These are phyloP conservation scores for Phylloscopus collybita DNA, from an alignment of 2,797 vertebrate genomes.

Conservation along the genomic window DNA sequence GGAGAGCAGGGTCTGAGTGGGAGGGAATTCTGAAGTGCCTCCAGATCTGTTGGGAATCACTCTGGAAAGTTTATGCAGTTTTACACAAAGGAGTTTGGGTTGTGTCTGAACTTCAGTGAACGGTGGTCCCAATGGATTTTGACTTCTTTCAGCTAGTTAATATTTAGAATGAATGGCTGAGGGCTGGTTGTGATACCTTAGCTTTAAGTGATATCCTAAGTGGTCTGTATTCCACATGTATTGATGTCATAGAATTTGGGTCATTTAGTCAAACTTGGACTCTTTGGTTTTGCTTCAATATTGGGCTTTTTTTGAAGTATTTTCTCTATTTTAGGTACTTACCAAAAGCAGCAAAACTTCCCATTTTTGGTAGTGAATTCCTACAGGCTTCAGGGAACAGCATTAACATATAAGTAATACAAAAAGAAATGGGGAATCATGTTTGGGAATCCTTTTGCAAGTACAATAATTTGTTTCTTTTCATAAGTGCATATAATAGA, in stretches of 20 bases:
- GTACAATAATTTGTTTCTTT: background rate
- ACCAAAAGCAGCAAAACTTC: background rate
- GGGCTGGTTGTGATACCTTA: background rate
- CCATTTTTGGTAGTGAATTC: background rate
- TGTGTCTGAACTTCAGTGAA: background rate
- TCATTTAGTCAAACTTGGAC: background rate
- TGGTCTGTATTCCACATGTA: background rate
- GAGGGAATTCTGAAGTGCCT: background rate
- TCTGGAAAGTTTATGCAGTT: background rate
- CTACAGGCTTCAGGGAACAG: background rate
- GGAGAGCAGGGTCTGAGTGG: background rate
- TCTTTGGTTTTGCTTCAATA: background rate
- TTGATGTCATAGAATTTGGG: background rate
- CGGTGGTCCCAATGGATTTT: background rate
- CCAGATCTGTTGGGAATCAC: background rate
- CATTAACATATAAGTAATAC: background rate
- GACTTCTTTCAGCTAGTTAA: background rate
- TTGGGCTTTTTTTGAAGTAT: background rate
- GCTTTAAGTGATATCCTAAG: background rate
- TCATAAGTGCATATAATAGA: background rate
- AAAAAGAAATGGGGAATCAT: background rate
- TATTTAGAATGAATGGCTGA: background rate
- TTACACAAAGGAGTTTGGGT: background rate
- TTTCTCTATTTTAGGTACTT: background rate
- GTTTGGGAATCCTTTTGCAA: background rate